These are phyloP conservation scores for Orthonychiurus folsomi DNA, from an alignment of 2,888 invertebrate genomes.

Conservation along the genomic window DNA sequence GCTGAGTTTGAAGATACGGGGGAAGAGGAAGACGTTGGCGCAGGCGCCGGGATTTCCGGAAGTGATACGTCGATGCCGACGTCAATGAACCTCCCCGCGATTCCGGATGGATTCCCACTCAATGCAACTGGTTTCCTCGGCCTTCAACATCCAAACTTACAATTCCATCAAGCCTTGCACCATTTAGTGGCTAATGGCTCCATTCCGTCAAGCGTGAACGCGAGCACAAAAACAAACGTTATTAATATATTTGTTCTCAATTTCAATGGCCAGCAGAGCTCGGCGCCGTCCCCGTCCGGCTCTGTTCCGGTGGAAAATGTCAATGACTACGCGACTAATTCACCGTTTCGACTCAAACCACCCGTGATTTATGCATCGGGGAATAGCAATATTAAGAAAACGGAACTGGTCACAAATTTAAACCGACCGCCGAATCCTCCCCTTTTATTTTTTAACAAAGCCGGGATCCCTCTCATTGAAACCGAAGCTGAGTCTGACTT, in stretches of 20 bases:
- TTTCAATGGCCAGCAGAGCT: constrained; percentile 25
- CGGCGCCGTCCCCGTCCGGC: background rate
- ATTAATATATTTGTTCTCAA: constrained; percentile 40
- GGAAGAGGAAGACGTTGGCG: background rate
- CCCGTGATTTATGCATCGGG: background rate
- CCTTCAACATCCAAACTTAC: constrained; percentile 38
- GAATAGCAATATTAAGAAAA: background rate
- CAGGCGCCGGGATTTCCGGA: background rate
- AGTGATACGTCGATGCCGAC: background rate
- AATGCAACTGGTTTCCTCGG: constrained; percentile 33
- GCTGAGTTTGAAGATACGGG: background rate
- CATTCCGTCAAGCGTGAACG: constrained; percentile 37
- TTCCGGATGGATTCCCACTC: constrained; percentile 39
- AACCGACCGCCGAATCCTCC: no score
- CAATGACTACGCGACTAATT: background rate
- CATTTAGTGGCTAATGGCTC: constrained; percentile 39
- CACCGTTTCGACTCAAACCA: no score
- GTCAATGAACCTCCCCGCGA: constrained; percentile 12
- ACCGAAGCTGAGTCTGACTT: background rate
- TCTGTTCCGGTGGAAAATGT: no score
- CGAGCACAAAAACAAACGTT: constrained; percentile 40
- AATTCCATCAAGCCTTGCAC: constrained; percentile 40
- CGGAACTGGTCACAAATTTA: no score
- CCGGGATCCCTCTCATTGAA: background rate
- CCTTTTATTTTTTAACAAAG: background rate